Base-by-base conservation (phyloP, 2,797 vertebrate genomes). In the Coendou prehensilis region DNA sequence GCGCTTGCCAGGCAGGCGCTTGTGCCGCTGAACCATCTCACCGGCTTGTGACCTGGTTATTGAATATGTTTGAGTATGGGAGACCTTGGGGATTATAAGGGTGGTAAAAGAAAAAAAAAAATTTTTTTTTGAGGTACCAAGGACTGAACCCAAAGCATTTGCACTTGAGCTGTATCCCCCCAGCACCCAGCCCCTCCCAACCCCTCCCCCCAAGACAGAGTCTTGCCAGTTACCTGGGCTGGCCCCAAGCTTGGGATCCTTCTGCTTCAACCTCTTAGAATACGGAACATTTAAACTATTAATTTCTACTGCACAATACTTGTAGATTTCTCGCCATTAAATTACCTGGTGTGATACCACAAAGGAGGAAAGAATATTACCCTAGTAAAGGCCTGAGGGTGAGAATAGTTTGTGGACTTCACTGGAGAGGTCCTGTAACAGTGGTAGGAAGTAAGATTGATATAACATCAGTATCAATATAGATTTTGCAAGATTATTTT, bases 71-170 rank as follows among this genome's bases (percentile, higher is more conserved):
- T 71, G 20, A 71, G 41, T 71, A 71, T 69, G 37, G 50, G 61
- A 85, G 73, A 94, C 37, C 26, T 57, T 33, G 23, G 52, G 26
- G 61, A 80, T 92, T 97, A 93, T 57, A 89, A 78, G 81, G 57
- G 67, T 14, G 20, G 9, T 71, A 41, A 71, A 71, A 71, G 14
- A 14, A 33, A 33, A 64, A 69, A 69, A n/a, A 64, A 59, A 57
- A 20, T 41, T 41, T 64, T 33, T n/a, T 69, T 69, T 69, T 69
- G 64, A n/a, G 2, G 20, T 37, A 41, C 9, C 8, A 71, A 37
- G 69, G 37, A 41, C 37, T 71, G 69, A 71, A 71, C 37, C 37
- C n/a, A 41, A 71, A 41, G 37, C 14, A 9, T 37, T 37, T 69
- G 0, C 37, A 41, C 18, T 71, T 71, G 37, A 37, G 37, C 69